These are phyloP conservation scores for Drosophila mulleri DNA, from an alignment of 2,888 invertebrate species.

Conservation along the genomic window DNA sequence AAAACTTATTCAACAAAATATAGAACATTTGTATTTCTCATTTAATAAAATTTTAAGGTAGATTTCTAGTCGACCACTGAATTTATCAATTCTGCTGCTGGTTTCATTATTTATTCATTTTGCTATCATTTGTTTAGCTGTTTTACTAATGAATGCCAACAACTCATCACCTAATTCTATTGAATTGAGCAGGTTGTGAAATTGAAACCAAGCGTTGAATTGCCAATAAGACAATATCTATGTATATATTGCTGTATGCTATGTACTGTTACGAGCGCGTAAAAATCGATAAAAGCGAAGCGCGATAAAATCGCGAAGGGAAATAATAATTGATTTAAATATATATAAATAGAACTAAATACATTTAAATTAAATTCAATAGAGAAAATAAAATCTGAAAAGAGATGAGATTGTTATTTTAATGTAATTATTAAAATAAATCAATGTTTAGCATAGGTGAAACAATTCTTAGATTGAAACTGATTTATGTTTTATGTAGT, in stretches of 20 bases:
- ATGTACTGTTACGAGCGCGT: not conserved
- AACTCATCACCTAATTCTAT: slow-evolving; percentile 1
- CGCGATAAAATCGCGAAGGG: too few species aligned
- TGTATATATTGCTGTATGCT: not conserved
- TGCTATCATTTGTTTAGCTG: slow-evolving; percentile 17
- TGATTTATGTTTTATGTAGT: too few species aligned
- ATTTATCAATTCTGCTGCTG: not conserved
- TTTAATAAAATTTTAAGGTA: not conserved
- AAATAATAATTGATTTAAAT: not conserved
- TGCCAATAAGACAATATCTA: not conserved
- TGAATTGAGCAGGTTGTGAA: not conserved
- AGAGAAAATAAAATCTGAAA: too few species aligned
- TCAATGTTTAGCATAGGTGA: too few species aligned
- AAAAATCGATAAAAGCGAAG: not conserved
- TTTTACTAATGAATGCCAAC: slow-evolving; percentile 26
- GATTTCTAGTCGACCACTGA: not conserved
- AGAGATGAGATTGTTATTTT: too few species aligned
- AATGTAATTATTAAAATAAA: too few species aligned
- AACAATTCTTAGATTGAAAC: too few species aligned
- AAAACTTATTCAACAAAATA: too few species aligned
- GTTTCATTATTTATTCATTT: not conserved
- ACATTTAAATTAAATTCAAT: not conserved
- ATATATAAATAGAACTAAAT: not conserved
- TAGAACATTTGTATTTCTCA: too few species aligned
- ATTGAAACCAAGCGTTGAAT: not conserved